A percentile compares a stretch with the other conserved stretches of the same genome.
These are phyloP conservation scores for Podarcis muralis DNA, from an alignment of 2,113 vertebrate genomes.

Conservation along the genomic window DNA sequence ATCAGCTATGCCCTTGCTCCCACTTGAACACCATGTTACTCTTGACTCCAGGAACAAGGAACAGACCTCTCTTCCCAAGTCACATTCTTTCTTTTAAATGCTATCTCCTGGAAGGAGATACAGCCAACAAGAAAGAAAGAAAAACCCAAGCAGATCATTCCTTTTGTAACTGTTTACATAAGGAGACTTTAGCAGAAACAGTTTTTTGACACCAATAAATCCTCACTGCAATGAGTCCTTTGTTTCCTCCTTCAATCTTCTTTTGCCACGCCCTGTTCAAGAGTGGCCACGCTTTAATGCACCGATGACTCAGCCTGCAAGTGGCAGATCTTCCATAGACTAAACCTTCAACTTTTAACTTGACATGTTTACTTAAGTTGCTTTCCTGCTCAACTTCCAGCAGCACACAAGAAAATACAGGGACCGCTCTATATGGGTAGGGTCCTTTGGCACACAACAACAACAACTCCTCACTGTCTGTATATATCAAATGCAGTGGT, in stretches of 20 bases:
- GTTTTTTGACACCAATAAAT: conserved; percentile 39
- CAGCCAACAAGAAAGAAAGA: neutral
- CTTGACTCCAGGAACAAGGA: neutral
- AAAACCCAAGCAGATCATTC: neutral
- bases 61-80: neutral
- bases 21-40: neutral
- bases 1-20: neutral
- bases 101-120: conserved; percentile 18
- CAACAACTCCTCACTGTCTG: neutral
- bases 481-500: fast-evolving
- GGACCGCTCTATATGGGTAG: neutral
- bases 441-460: neutral
- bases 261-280: conserved; percentile 23
- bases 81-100: conserved; percentile 33
- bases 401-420: neutral
- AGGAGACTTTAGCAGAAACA: conserved; percentile 35
- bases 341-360: conserved; percentile 25
- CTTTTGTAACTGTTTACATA: conserved; percentile 32
- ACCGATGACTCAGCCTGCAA: conserved; percentile 16
- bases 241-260: conserved; percentile 43
- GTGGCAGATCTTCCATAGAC: conserved; percentile 35
- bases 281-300: conserved; percentile 11
- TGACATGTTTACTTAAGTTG: conserved; percentile 24
- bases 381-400: conserved; percentile 39
- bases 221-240: conserved; percentile 23